These are phyloP conservation scores for Mungos mungo DNA, from an alignment of 2,113 vertebrate species.

Conservation along the genomic window DNA sequence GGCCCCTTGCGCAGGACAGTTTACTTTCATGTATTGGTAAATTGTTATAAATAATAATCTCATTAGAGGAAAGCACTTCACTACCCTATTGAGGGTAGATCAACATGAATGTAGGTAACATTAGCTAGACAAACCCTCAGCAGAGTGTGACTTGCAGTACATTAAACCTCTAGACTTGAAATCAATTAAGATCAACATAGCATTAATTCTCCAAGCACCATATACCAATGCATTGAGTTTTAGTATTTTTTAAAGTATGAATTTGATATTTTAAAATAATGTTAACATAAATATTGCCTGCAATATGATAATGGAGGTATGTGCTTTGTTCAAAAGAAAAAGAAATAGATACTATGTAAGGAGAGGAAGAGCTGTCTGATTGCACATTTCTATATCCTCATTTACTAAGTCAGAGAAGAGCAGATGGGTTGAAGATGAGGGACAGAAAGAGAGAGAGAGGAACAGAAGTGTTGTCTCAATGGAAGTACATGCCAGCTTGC, in stretches of 20 bases:
- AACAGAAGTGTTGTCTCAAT: neutral
- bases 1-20: neutral
- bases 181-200: neutral
- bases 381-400: neutral
- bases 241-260: neutral
- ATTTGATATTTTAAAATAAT: neutral
- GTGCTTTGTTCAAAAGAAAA: slow-evolving; percentile 7
- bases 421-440: neutral
- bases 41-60: neutral
- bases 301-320: neutral
- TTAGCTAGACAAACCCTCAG: neutral
- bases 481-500: neutral
- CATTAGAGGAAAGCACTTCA: neutral
- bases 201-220: neutral
- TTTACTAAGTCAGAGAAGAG: neutral
- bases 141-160: neutral
- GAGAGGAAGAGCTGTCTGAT: neutral
- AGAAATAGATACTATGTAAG: neutral
- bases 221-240: neutral
- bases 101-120: neutral
- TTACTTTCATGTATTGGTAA: neutral
- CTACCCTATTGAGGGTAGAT: neutral
- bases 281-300: neutral
- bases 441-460: neutral
- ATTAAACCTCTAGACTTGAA: slow-evolving; percentile 3